Evolutionary conservation across 2,888 invertebrate genomes (phyloP), one percentile per base, ranked within the genome.

Genomic region (Metellina segmentata): DNA sequence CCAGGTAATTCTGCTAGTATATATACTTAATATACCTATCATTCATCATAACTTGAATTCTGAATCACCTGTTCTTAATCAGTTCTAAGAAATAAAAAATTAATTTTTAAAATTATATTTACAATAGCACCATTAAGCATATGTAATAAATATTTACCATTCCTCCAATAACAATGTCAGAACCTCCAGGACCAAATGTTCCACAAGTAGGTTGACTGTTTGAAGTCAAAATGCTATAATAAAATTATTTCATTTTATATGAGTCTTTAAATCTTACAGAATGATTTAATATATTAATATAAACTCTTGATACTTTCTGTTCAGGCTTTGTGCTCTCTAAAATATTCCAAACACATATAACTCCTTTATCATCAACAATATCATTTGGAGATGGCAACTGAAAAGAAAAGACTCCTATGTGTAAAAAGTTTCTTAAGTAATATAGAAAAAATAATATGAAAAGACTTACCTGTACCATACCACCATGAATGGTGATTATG

Each of bases 301-400:
- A 1, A 72, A 61, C 11, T n/a, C 71, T n/a, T 53, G 81, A 77
- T 85, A 88, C 90, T 85, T 88, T 87, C 92, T 90, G 69, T 82
- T 92, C 90, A 75, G 92, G 92, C 19, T 77, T 90, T 34, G 77
- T 78, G 49, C 52, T 70, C 9, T 92, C 71, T 51, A 74, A 72
- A 51, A 88, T 48, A 85, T 92, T 92, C 92, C 92, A 92, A 69
- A 92, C 48, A 75, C 92, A 92, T 34, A 92, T 81, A n/a, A 92
- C 81, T 48, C 92, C 92, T 49, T 90, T 83, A 90, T 92, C 92
- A 70, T 85, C 70, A 7, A 52, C 19, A 16, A 16, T n/a, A 51
- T 51, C 74, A 52, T 34, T 51, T 61, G 52, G 6, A 48, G 19
- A 81, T 51, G 81, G 75, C 51, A 85, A 49, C 83, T 82, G 20